Evolutionary conservation across 2,797 vertebrate genomes (phyloP).

Genomic region (Coilia nasus): DNA sequence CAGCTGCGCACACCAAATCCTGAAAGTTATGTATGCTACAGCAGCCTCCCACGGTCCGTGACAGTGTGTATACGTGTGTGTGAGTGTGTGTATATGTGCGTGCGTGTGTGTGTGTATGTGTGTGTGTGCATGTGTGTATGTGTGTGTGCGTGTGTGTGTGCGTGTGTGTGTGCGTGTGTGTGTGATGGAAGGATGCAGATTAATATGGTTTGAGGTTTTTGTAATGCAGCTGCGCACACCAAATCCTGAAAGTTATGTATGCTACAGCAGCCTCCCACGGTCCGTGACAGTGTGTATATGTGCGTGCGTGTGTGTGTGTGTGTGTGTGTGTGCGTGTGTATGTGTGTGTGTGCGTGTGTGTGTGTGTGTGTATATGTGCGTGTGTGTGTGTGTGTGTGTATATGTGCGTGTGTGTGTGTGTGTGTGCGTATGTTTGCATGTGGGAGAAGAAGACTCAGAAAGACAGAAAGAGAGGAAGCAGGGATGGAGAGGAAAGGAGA

Average conservation of each 20-base stretch:
- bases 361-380: no score
- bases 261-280: not conserved
- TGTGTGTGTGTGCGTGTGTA: no score
- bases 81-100: no score
- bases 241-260: no score
- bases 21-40: no score
- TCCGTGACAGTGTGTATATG: not conserved
- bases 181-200: not conserved
- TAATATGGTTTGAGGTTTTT: not conserved
- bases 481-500: conserved; percentile 23
- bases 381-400: not conserved
- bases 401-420: not conserved
- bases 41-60: not conserved
- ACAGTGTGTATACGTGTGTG: no score
- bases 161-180: not conserved
- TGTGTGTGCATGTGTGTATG: no score
- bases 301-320: no score
- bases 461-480: not conserved
- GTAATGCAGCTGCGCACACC: no score
- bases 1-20: not conserved
- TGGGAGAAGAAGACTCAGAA: conserved; percentile 40
- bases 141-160: conserved; percentile 1
- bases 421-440: not conserved
- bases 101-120: no score
- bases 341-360: no score